A percentile compares a stretch with the other conserved stretches of the same genome.
Conservation (phyloP, 1,140 invertebrate species). For the Anoplophora glabripennis region DNA sequence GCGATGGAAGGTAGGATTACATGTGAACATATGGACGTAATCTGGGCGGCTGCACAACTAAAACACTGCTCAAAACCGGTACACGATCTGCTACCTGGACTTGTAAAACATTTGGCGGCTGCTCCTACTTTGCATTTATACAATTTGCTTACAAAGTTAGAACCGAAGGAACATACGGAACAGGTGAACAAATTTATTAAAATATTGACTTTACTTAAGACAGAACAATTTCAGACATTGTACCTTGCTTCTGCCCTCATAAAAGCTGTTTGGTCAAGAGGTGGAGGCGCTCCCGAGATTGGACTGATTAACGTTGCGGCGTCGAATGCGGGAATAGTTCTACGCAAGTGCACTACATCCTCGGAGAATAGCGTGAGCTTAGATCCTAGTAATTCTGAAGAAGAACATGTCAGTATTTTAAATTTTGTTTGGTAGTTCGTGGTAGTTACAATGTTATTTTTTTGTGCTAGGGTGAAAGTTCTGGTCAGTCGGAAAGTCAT, state of each 20-base stretch:
- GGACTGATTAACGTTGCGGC: conserved; percentile 55
- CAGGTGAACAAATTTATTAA: conserved; percentile 61
- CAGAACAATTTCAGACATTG: conserved; percentile 62
- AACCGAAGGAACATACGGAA: conserved; percentile 88
- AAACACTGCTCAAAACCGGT: conserved; percentile 93
- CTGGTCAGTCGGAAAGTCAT: conserved; percentile 50
- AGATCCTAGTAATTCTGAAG: conserved; percentile 75
- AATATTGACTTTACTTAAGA: neutral
- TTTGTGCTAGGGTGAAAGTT: conserved; percentile 46
- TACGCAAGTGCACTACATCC: conserved; percentile 59
- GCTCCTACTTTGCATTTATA: conserved; percentile 86
- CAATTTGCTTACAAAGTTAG: conserved; percentile 76
- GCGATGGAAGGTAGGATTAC: conserved; percentile 88
- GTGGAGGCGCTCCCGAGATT: conserved; percentile 51
- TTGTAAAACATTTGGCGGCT: conserved; percentile 87
- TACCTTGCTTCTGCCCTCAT: conserved; percentile 85
- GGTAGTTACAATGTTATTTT: neutral
- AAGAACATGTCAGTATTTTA: conserved; percentile 53
- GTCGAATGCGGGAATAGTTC: conserved; percentile 54
- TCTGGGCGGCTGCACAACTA: conserved; percentile 90
- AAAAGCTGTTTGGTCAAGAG: conserved; percentile 85
- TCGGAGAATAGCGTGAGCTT: conserved; percentile 61
- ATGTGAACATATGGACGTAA: conserved; percentile 86
- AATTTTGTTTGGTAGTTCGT: neutral
- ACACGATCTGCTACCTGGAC: conserved; percentile 82